Evolutionary conservation across 2,797 vertebrate species (phyloP), one percentile per base, ranked within the genome.

Genomic region (Malurus splendens): DNA sequence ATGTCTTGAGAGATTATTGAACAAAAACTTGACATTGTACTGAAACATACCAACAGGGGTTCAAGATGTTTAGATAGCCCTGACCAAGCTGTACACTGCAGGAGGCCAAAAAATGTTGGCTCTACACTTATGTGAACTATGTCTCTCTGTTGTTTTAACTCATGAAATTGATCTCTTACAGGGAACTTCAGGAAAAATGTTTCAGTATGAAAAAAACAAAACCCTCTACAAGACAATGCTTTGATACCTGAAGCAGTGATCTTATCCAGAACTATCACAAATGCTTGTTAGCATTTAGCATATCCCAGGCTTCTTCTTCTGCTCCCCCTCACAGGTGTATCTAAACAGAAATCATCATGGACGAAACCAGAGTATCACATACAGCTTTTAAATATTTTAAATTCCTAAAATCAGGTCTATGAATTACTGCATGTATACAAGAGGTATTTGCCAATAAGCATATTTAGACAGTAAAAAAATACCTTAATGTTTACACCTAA

Each of bases 51-150:
- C 95, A 90, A 95, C 91, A 50, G 94, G 93, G 91, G 88, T 93
- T 95, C 93, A 91, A 93, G 89, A 94, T 81, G 90, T 90, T 96
- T 91, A 96, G 86, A 94, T 73, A 92, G 91, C 80, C 93, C 71
- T 93, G 86, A 82, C 89, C 93, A 96, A 95, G 81, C 6, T 95
- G 82, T 67, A 94, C 92, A 25, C 94, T 64, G 78, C 91, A 89
- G 92, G 93, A 90, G 90, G 80, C 93, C 47, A 89, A 79, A 93
- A 95, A 93, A 95, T 67, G 82, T 94, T 93, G 51, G 89, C 87
- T 92, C 85, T 48, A 91, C 87, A 80, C 74, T 94, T 94, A 90
- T 0, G 54, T 87, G 85, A 91, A 93, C 92, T 91, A 51, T 87
- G 85, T 77, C 33, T 88, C 78, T 93, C 86, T 93, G 82, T 89